Conservation (phyloP, 2,113 vertebrate species). For the Platysteira castanea region DNA sequence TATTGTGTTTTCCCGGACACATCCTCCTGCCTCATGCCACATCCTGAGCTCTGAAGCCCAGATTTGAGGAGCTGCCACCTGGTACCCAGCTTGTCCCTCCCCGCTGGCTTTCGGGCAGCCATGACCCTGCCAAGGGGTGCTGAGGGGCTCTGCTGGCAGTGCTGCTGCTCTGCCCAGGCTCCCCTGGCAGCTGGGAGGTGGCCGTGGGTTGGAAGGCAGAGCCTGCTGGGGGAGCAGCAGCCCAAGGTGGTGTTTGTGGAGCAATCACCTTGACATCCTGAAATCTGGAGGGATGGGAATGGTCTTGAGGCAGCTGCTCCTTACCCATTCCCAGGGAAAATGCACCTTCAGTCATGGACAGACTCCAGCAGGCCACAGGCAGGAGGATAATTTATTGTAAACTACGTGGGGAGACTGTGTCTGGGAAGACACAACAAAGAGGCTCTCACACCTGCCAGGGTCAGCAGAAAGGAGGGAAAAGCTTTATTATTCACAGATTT, state of each 20-base stretch:
- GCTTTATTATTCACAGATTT: too few species aligned
- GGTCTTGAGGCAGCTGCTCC: slow-evolving; percentile 55
- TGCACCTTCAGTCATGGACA: neutral
- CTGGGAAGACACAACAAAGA: too few species aligned
- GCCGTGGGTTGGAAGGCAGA: neutral
- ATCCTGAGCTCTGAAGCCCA: neutral
- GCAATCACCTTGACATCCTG: slow-evolving; percentile 42
- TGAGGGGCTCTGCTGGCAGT: neutral
- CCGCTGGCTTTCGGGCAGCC: neutral
- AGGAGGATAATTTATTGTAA: slow-evolving; percentile 30
- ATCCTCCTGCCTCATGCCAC: neutral
- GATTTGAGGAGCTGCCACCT: neutral
- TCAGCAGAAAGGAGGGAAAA: too few species aligned
- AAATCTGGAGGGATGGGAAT: neutral
- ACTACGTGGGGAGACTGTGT: slow-evolving; percentile 18
- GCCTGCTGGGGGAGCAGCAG: neutral
- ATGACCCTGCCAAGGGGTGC: neutral
- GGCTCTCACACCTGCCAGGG: too few species aligned
- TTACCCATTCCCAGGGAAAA: slow-evolving; percentile 8
- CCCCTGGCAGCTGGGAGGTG: neutral
- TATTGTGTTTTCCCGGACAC: too few species aligned
- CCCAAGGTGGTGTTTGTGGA: neutral
- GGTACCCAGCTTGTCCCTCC: neutral
- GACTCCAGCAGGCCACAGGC: slow-evolving; percentile 36
- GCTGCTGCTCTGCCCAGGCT: neutral